A percentile compares a stretch with the other conserved stretches of the same genome.
phyloP scores from a whole-genome alignment of 2,888 invertebrate genomes.

The Drosophila kokeensis region DNA sequence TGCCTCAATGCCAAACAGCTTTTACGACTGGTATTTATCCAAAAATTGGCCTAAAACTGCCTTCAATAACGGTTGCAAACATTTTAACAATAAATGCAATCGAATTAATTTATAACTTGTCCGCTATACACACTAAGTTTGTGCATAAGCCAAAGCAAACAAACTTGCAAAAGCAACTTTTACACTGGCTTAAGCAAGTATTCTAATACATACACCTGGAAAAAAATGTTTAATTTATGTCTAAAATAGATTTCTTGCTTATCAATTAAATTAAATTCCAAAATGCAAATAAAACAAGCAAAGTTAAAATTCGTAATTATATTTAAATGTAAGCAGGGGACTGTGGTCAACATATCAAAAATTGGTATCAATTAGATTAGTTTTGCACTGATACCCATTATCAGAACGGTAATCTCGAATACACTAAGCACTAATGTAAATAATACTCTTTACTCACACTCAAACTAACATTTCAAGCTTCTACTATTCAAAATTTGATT shows the following conservation, averaged over 20 bases:
- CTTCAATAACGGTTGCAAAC: constrained; percentile 13
- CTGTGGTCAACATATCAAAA: neutral
- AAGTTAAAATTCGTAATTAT: neutral
- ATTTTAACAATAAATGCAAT: constrained; percentile 12
- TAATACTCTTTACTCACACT: neutral
- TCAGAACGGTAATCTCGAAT: neutral
- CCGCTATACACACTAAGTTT: neutral
- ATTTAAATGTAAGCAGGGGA: neutral
- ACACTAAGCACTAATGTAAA: constrained; percentile 3
- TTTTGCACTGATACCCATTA: constrained; percentile 33
- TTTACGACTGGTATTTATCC: constrained; percentile 29
- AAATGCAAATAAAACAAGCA: neutral
- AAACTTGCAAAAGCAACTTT: constrained; percentile 9
- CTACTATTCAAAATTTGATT: neutral
- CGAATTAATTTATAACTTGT: constrained; percentile 2
- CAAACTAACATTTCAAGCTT: constrained; percentile 4
- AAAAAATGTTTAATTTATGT: neutral
- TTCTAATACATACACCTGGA: constrained; percentile 18
- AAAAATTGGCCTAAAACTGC: neutral
- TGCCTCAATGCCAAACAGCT: constrained; percentile 67
- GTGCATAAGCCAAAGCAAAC: constrained; percentile 4
- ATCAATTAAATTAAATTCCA: neutral
- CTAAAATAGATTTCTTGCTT: neutral
- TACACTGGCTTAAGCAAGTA: constrained; percentile 5
- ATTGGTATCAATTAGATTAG: neutral